phyloP scores from a whole-genome alignment of 2,888 invertebrate species.

The Spilarctia lutea region DNA sequence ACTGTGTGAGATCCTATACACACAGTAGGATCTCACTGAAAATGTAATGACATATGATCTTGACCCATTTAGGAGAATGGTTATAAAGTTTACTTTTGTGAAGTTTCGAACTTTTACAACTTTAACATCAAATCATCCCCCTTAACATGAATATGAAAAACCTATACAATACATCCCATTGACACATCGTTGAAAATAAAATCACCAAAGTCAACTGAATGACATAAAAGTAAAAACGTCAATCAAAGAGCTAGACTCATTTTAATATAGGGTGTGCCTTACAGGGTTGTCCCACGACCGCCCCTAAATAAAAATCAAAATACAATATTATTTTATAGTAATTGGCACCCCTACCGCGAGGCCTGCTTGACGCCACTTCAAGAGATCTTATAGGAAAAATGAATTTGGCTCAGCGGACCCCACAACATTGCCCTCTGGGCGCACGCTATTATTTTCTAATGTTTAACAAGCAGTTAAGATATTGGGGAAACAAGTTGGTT shows the following conservation, averaged over 20 bases:
- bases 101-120: neutral
- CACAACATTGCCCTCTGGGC: slow-evolving; percentile 65
- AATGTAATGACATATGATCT: no score
- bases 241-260: slow-evolving; percentile 75
- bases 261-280: slow-evolving; percentile 83
- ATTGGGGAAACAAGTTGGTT: slow-evolving; percentile 60
- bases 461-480: slow-evolving; percentile 65
- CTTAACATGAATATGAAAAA: neutral
- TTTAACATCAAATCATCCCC: neutral
- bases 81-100: neutral
- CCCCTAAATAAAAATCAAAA: slow-evolving; percentile 85
- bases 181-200: slow-evolving; percentile 54
- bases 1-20: no score
- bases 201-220: slow-evolving; percentile 39
- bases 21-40: no score
- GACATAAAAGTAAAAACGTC: slow-evolving; percentile 57
- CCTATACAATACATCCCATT: neutral
- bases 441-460: slow-evolving; percentile 77
- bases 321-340: slow-evolving; percentile 83
- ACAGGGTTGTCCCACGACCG: slow-evolving; percentile 84
- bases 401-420: slow-evolving; percentile 66
- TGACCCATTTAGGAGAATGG: neutral
- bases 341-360: slow-evolving; percentile 84
- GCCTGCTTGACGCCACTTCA: slow-evolving; percentile 80
- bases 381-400: slow-evolving; percentile 83